Conservation (phyloP, 2,797 vertebrate species). For the Knipowitschia caucasica region DNA sequence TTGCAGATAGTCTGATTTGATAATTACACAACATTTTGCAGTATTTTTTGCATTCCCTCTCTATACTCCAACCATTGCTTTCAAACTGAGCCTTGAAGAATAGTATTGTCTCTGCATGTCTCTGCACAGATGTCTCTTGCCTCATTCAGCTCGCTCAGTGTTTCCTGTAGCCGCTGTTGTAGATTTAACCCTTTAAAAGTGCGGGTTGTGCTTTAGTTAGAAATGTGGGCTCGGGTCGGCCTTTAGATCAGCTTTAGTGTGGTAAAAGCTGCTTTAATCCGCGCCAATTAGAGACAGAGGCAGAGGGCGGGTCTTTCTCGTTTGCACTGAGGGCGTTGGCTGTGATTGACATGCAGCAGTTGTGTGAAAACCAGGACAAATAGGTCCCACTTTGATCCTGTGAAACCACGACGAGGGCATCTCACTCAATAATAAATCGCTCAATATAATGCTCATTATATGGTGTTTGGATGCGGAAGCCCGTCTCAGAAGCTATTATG, state of each 20-base stretch:
- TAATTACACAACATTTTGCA: too few relatives aligned
- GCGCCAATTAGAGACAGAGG: conserved; percentile 62
- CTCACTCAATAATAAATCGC: conserved; percentile 21
- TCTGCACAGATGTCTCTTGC: background rate
- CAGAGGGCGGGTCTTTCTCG: conserved; percentile 58
- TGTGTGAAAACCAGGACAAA: conserved; percentile 58
- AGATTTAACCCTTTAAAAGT: background rate
- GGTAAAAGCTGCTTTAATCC: conserved; percentile 62
- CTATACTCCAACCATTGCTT: too few relatives aligned
- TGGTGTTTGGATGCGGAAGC: background rate
- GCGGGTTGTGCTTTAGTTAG: conserved; percentile 32
- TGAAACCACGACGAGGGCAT: conserved; percentile 38
- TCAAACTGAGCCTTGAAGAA: too few relatives aligned
- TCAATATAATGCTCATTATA: background rate
- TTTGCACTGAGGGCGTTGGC: conserved; percentile 51
- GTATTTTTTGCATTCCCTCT: too few relatives aligned
- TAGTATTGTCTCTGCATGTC: background rate
- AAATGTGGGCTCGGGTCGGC: conserved; percentile 32
- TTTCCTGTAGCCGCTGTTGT: conserved; percentile 1
- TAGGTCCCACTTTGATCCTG: conserved; percentile 51
- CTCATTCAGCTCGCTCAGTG: conserved; percentile 4
- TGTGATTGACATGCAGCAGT: conserved; percentile 56
- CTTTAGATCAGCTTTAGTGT: conserved; percentile 55
- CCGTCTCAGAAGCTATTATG: background rate
- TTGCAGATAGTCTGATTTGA: too few relatives aligned